Percentiles rank a stretch among this genome's conserved stretches.
Conservation (phyloP, 2,797 vertebrate species). For the Sternotherus odoratus region DNA sequence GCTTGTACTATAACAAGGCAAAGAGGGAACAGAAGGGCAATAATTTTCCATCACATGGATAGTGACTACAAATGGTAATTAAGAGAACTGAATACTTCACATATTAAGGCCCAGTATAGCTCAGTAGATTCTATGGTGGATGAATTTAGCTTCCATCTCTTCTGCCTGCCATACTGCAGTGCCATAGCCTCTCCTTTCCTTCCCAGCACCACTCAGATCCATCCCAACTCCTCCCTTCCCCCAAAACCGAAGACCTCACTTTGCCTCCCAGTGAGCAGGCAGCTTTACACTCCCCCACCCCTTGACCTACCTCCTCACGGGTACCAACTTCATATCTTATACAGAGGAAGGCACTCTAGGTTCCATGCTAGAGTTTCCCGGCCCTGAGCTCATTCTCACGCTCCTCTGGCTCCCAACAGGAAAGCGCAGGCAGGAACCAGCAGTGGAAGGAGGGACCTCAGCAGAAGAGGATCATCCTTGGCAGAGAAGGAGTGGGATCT, state of each 20-base stretch:
- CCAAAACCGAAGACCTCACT: not conserved
- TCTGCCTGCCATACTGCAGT: not conserved
- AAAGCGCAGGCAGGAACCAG: not conserved
- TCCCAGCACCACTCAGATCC: not conserved
- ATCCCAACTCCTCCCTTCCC: not conserved
- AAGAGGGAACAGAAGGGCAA: not conserved
- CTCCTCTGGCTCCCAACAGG: not conserved
- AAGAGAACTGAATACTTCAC: not conserved
- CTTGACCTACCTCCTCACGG: not conserved
- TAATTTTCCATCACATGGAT: conserved; percentile 17
- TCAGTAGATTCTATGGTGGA: not conserved
- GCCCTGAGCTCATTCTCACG: not conserved
- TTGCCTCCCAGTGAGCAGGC: not conserved
- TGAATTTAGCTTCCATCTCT: not conserved
- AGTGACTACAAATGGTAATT: not conserved
- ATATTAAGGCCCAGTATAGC: not conserved
- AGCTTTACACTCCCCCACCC: not conserved
- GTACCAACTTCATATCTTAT: not conserved
- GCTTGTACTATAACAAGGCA: not conserved
- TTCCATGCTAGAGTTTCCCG: not conserved
- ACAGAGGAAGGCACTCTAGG: not conserved
- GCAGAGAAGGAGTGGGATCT: too few relatives aligned
- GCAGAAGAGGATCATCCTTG: not conserved
- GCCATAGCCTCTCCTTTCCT: not conserved
- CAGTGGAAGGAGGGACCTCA: not conserved